Evolutionary conservation across 2,113 vertebrate genomes (phyloP).

Genomic region (Corythornis cristatus): DNA sequence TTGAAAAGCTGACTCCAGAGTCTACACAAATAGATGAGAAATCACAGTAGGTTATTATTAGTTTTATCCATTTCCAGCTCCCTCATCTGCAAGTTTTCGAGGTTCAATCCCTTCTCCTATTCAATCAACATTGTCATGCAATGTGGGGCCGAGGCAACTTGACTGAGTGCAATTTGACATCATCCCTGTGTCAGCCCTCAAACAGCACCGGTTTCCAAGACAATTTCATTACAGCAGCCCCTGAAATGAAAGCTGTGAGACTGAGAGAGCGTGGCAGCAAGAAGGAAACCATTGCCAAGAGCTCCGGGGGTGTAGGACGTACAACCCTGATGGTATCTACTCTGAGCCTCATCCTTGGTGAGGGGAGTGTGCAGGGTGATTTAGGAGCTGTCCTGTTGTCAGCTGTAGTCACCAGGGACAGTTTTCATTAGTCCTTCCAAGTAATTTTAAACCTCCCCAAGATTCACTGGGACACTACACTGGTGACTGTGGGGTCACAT

Average conservation of each 20-base stretch:
- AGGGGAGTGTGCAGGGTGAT: background rate
- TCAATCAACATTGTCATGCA: background rate
- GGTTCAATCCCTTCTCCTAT: background rate
- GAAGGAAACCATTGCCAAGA: background rate
- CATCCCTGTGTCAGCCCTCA: background rate
- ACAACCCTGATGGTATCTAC: background rate
- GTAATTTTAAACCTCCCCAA: background rate
- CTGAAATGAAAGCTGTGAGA: background rate
- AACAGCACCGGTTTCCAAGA: background rate
- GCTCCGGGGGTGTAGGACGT: background rate
- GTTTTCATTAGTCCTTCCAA: background rate
- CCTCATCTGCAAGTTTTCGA: background rate
- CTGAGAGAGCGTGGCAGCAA: fast-evolving
- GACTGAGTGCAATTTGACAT: background rate
- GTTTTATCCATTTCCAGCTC: background rate
- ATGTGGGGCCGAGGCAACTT: fast-evolving
- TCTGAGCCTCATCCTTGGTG: background rate
- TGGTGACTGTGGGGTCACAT: background rate
- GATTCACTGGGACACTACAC: background rate
- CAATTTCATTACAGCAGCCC: background rate
- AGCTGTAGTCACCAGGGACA: background rate
- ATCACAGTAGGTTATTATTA: background rate
- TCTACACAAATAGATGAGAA: background rate
- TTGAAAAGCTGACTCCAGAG: conserved; percentile 2
- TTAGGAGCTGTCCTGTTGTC: background rate